Conservation (phyloP, 2,113 vertebrate genomes). For the Atractosteus spatula region DNA sequence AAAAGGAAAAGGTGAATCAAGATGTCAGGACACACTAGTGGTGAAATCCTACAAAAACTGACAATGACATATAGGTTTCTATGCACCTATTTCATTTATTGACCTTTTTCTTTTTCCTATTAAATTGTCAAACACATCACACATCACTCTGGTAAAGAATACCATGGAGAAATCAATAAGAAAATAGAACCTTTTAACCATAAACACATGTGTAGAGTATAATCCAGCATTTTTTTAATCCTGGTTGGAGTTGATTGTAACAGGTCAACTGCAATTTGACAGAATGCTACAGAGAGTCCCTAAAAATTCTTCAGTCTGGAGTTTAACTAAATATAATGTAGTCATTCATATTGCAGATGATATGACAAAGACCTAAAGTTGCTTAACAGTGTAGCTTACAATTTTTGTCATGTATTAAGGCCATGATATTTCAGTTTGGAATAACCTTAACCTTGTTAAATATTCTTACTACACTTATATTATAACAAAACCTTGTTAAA, state of each 20-base stretch:
- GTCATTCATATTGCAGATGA: background rate
- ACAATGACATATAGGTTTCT: conserved; percentile 6
- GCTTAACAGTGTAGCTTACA: background rate
- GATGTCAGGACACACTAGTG: background rate
- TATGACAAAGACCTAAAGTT: background rate
- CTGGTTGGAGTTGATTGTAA: background rate
- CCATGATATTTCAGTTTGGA: too few species aligned
- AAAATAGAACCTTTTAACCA: background rate
- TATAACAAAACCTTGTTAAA: too few species aligned
- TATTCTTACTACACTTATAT: too few species aligned
- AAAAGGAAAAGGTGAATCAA: background rate
- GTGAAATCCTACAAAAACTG: background rate
- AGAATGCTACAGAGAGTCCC: background rate
- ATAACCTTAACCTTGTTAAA: too few species aligned
- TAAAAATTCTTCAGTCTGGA: background rate
- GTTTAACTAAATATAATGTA: background rate
- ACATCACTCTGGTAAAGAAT: background rate
- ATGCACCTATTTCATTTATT: background rate
- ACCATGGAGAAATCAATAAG: conserved; percentile 3
- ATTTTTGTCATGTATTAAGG: too few species aligned
- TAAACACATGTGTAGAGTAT: conserved; percentile 1
- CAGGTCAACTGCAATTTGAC: background rate
- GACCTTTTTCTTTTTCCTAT: conserved; percentile 6
- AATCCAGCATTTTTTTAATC: conserved; percentile 1
- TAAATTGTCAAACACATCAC: conserved; percentile 11